Base-by-base conservation (phyloP, 2,113 vertebrate genomes). In the Actenoides hombroni region DNA sequence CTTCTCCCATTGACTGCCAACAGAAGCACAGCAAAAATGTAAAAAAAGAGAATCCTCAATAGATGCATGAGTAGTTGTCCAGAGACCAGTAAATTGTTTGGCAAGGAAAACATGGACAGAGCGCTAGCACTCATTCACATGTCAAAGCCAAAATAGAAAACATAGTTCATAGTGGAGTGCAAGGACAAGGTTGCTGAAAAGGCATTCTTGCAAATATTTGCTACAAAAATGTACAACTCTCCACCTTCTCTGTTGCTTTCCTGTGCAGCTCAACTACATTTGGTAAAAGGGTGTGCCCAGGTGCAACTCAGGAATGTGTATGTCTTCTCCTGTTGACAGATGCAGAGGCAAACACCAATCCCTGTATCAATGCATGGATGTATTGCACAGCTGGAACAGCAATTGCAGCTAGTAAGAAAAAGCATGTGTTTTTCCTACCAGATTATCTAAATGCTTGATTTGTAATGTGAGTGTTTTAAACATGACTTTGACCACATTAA, bases 141-240 rank as follows among this genome's bases (percentile, higher is more conserved):
- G 71, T 97, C 87, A 95, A 95, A 96, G 57, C 78, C 91, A 95
- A 96, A 97, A 92, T 10, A 97, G 91, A 97, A 97, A 96, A 75
- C 75, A 60, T 61, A 84, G 60, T 89, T 96, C 60, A 35, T 29
- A 63, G 59, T 53, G 83, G 90, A 90, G 70, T 75, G 63, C 92
- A 96, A 96, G 88, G 86, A 96, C 60, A 73, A 63, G 93, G 96
- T 69, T 70, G 46, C 86, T 37, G 3, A 71, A 68, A 85, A 65
- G 90, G 42, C 64, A 71, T 84, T 93, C 67, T 87, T 95, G 69
- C 94, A 97, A 97, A 93, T 87, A 91, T 5, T 5, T 79, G 57
- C 76, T 86, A 64, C 85, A 96, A 91, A 83, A 90, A 49, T 69
- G 33, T 73, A 64, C 53, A 59, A 28, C 11, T 35, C 79, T 92